A percentile compares a stretch with the other conserved stretches of the same genome.
phyloP scores from a whole-genome alignment of 2,113 vertebrate species.

The Rhabdornis inornatus region DNA sequence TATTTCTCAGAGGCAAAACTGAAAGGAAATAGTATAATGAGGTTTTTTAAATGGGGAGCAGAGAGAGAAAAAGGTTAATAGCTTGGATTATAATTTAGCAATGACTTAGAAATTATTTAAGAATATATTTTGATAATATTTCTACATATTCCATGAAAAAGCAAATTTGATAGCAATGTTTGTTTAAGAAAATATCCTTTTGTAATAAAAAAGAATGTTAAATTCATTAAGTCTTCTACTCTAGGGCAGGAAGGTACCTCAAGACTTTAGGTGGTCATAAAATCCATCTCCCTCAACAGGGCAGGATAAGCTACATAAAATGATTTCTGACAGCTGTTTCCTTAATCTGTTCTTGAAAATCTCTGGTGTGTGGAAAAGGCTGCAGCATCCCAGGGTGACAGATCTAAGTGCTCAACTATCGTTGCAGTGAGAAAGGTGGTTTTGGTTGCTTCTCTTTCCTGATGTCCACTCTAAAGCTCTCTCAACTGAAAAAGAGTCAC shows the following conservation, averaged over 20 bases:
- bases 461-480: not conserved
- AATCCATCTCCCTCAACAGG: not conserved
- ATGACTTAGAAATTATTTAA: not conserved
- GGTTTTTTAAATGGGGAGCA: not conserved
- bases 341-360: conserved; percentile 22
- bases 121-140: not conserved
- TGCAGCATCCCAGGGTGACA: not conserved
- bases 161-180: not conserved
- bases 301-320: not conserved
- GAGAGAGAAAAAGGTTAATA: not conserved
- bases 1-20: not conserved
- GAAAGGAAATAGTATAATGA: not conserved
- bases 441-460: not conserved
- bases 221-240: not conserved
- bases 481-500: not conserved
- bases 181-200: not conserved
- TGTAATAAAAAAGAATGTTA: not conserved
- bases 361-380: not conserved
- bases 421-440: not conserved
- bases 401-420: not conserved
- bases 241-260: not conserved
- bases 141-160: not conserved
- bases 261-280: not conserved
- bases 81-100: not conserved
- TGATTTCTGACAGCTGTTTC: conserved; percentile 18